phyloP scores from a whole-genome alignment of 2,888 invertebrate genomes.

The Drosophila anceps region DNA sequence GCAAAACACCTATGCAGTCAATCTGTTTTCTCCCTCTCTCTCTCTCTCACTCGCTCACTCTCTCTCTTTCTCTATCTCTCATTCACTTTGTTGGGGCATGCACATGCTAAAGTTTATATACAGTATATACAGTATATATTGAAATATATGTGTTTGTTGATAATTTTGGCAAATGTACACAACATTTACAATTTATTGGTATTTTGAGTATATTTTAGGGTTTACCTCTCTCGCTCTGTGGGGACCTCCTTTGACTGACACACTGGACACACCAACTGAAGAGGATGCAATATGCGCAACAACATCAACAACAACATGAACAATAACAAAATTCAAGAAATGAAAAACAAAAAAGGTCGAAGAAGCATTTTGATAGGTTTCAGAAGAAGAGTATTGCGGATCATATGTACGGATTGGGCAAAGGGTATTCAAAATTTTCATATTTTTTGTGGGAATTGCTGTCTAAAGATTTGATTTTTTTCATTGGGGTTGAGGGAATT shows the following conservation, averaged over 20 bases:
- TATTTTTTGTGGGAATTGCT: constrained; percentile 9
- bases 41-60: constrained; percentile 4
- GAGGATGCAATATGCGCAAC: constrained; percentile 71
- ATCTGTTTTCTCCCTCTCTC: constrained; percentile 24
- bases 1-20: constrained; percentile 50
- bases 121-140: constrained; percentile 50
- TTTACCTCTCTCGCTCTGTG: constrained; percentile 66
- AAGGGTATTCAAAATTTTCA: neutral
- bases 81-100: constrained; percentile 49
- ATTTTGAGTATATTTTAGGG: constrained; percentile 66
- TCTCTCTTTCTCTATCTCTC: neutral
- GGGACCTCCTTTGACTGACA: constrained; percentile 71
- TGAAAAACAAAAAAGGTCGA: constrained; percentile 66
- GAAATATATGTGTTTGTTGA: constrained; percentile 34
- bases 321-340: constrained; percentile 64
- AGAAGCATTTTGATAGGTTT: constrained; percentile 64
- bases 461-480: constrained; percentile 10
- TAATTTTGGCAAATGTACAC: constrained; percentile 62
- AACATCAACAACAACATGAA: constrained; percentile 60
- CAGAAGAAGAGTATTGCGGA: constrained; percentile 21
- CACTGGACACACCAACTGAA: constrained; percentile 69
- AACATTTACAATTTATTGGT: constrained; percentile 76
- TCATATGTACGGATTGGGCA: constrained; percentile 19
- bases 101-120: constrained; percentile 71
- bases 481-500: constrained; percentile 14